These are phyloP conservation scores for Dysidea cf. avara DNA, from an alignment of 37 sponge, comb jelly and placozoan species.

Conservation along the genomic window DNA sequence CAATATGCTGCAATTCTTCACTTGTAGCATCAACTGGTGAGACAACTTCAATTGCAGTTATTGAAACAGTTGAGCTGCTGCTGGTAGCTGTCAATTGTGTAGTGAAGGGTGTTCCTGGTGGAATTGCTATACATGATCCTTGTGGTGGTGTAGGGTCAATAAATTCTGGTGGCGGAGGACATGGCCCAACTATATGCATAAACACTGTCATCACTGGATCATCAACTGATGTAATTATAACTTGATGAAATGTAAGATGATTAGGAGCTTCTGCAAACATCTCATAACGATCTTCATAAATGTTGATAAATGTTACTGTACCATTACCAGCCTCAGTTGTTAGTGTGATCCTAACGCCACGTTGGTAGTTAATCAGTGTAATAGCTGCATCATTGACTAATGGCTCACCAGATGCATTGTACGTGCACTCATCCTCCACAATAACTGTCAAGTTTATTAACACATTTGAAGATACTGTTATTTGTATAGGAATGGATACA, in stretches of 20 bases:
- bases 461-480: slow-evolving; percentile 26
- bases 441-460: slow-evolving; percentile 36
- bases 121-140: no score
- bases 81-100: slow-evolving; percentile 27
- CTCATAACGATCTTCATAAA: no score
- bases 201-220: slow-evolving; percentile 26
- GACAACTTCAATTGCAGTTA: slow-evolving; percentile 18
- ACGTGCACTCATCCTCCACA: no score
- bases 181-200: no score
- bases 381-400: no score
- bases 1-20: background rate
- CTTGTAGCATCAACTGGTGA: slow-evolving; percentile 9
- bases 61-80: slow-evolving; percentile 3
- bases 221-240: slow-evolving; percentile 19
- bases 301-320: no score
- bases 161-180: no score
- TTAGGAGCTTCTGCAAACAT: slow-evolving; percentile 15
- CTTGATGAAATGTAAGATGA: slow-evolving; percentile 9
- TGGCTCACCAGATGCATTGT: slow-evolving; percentile 45
- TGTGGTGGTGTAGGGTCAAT: slow-evolving; percentile 4
- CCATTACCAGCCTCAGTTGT: no score
- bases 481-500: background rate
- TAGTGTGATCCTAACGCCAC: no score
- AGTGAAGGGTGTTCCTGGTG: slow-evolving; percentile 4
- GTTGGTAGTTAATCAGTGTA: no score